Evolutionary conservation across 2,888 invertebrate species (phyloP), one percentile per base, ranked within the genome.

Genomic region (Microdon myrmicae): DNA sequence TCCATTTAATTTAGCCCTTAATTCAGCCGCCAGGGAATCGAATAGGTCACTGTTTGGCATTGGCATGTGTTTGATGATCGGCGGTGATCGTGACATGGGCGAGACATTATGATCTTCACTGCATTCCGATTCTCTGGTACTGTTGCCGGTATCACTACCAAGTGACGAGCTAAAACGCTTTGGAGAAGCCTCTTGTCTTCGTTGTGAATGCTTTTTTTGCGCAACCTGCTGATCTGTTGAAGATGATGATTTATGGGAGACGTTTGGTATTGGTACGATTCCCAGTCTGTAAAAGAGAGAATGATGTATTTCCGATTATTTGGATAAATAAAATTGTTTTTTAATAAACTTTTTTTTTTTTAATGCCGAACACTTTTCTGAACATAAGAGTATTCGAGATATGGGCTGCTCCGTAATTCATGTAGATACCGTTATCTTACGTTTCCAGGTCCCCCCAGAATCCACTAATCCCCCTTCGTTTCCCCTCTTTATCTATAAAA

Each of bases 1-100:
- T 77, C 80, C 80, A 61, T 79, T 80, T 34, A 93, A 80, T 75
- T 90, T 90, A 53, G 87, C 88, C 69, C 94, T 86, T 68, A 97
- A 80, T 75, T 97, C 97, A 0, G 94, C 94, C 1, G 95, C 94
- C 68, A 96, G 82, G 25, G 94, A 94, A 76, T 95, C 94, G 77
- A 94, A 96, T 5, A 94, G 83, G 59, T 88, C 90, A 14, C 91
- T 87, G 16, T 90, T 83, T 71, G 83, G 80, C 74, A 75, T 82
- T 71, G 83, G 80, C 74, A 75, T 82, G 28, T 70, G 68, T 22
- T 69, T 59, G 12, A 68, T 14, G 14, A 68, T 69, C 9, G 74
- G 74, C 39, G 78, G 77, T 14, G 76, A 74, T 3, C 77, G 72
- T 22, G 78, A 77, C 8, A 76, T 71, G n/a, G 78, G 75, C 1